Evolutionary conservation across 2,797 vertebrate species (phyloP).

Genomic region (Melanotaenia maccullochi): DNA sequence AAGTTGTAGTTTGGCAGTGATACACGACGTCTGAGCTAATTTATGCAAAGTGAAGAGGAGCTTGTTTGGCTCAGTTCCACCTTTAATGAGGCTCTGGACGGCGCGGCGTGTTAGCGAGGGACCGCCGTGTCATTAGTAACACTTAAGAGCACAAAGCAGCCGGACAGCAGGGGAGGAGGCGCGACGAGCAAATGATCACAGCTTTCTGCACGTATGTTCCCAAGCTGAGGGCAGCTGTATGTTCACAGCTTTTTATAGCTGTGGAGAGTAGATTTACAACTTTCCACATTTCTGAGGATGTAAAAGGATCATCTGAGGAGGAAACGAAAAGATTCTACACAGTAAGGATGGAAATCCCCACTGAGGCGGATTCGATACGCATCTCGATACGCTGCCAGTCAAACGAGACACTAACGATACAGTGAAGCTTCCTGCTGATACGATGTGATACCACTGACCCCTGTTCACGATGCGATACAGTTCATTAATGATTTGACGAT

Average conservation of each 20-base stretch:
- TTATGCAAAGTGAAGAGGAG: slow-evolving; percentile 84
- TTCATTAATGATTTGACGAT: no score
- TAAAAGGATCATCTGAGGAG: neutral
- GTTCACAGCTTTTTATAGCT: neutral
- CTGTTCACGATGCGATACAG: no score
- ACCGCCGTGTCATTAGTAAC: slow-evolving; percentile 66
- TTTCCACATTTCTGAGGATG: neutral
- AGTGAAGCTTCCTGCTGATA: no score
- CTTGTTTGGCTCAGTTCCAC: slow-evolving; percentile 83
- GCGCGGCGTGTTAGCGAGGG: slow-evolving; percentile 34
- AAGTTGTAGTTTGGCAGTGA: slow-evolving; percentile 73
- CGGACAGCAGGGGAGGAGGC: slow-evolving; percentile 2
- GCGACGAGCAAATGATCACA: neutral
- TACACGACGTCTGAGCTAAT: slow-evolving; percentile 79
- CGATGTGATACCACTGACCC: no score
- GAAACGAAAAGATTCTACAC: no score
- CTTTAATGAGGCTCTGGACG: slow-evolving; percentile 79
- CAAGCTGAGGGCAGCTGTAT: neutral
- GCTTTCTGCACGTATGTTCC: neutral
- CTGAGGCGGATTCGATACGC: no score
- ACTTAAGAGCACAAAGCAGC: slow-evolving; percentile 54
- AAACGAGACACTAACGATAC: no score
- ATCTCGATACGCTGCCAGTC: no score
- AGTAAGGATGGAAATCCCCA: no score
- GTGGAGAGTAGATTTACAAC: accelerated